Percentiles rank a stretch among this genome's conserved stretches.
phyloP scores from a whole-genome alignment of 2,797 vertebrate genomes.

The Poecilia gillii region DNA sequence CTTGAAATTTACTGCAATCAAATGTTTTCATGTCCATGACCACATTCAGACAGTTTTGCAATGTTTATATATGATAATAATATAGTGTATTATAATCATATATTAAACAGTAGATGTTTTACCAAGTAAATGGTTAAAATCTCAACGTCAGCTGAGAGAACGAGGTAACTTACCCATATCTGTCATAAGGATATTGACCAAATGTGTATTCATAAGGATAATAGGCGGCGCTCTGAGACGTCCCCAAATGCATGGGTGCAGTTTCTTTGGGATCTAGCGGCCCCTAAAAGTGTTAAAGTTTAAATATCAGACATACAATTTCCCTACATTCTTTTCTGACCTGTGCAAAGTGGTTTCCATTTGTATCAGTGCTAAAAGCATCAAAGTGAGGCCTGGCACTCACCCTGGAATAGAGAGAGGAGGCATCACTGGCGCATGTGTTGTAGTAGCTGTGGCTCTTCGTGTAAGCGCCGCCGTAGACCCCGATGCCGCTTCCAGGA shows the following conservation, averaged over 20 bases:
- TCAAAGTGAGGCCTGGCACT: conserved; percentile 21
- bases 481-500: conserved; percentile 85
- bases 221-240: conserved; percentile 86
- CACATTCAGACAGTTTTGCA: not conserved
- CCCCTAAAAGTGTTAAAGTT: conserved; percentile 79
- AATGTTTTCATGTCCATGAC: not conserved
- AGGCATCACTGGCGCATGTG: conserved; percentile 87
- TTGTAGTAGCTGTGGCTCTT: conserved; percentile 90
- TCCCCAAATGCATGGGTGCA: conserved; percentile 84
- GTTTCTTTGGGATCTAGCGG: conserved; percentile 88
- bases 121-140: not conserved
- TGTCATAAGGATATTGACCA: conserved; percentile 93
- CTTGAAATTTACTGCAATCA: not conserved
- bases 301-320: not conserved
- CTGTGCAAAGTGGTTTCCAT: not conserved
- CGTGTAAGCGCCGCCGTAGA: conserved; percentile 88
- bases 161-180: conserved; percentile 83
- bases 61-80: not conserved
- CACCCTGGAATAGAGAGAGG: conserved; percentile 92
- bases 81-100: not conserved
- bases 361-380: not conserved
- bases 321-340: not conserved
- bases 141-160: not conserved
- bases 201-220: conserved; percentile 92
- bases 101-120: not conserved